Percentiles rank a stretch among this genome's conserved stretches.
Evolutionary conservation across 2,797 vertebrate species (phyloP).

Genomic region (Cygnus olor): DNA sequence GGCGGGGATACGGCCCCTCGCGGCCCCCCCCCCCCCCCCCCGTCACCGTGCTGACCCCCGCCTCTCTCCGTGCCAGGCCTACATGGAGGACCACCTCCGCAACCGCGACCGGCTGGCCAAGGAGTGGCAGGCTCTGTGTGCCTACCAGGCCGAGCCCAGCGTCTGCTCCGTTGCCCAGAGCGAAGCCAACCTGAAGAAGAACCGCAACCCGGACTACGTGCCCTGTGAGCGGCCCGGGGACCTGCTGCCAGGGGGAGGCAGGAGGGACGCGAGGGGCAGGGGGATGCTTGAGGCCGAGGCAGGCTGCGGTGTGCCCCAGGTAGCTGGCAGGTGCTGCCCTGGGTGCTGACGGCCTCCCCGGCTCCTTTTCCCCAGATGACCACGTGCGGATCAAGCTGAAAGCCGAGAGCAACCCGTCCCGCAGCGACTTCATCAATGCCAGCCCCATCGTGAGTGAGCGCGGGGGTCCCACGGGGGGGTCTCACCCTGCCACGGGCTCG

Average conservation of each 20-base stretch:
- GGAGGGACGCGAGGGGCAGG: neutral
- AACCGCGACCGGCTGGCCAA: slow-evolving; percentile 94
- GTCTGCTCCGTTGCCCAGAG: slow-evolving; percentile 83
- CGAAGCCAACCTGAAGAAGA: slow-evolving; percentile 89
- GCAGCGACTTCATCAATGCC: slow-evolving; percentile 96
- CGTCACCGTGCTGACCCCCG: fast-evolving
- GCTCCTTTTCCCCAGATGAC: slow-evolving; percentile 83
- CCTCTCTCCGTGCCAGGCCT: slow-evolving; percentile 80
- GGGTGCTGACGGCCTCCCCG: neutral
- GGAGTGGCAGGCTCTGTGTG: slow-evolving; percentile 96
- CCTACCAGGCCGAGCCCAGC: slow-evolving; percentile 95
- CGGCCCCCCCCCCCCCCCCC: fast-evolving
- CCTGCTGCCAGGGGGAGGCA: neutral
- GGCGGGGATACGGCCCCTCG: fast-evolving
- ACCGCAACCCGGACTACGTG: slow-evolving; percentile 88
- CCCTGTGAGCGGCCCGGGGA: slow-evolving; percentile 86
- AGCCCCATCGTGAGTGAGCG: slow-evolving; percentile 91
- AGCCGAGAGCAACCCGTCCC: slow-evolving; percentile 86
- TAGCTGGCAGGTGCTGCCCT: neutral
- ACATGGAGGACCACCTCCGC: slow-evolving; percentile 97
- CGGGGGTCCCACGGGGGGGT: neutral
- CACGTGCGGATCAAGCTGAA: slow-evolving; percentile 94
- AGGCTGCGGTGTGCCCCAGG: neutral
- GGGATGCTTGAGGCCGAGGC: neutral
- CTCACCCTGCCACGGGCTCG: neutral